Conservation (phyloP, 2,888 invertebrate genomes). For the Scelioninae gen. 2 region DNA sequence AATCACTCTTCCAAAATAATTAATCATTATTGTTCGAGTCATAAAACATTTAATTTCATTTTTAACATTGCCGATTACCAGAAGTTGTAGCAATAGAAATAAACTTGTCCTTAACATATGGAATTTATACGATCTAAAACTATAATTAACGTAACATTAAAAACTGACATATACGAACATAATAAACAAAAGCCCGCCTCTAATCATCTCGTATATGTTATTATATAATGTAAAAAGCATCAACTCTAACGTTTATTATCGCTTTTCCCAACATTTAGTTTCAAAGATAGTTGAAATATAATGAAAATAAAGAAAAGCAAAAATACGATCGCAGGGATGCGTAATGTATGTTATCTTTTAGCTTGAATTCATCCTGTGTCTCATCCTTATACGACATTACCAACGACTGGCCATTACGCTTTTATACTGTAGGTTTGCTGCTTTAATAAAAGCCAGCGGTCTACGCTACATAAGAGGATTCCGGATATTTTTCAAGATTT, state of each 20-base stretch:
- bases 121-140: too few species aligned
- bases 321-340: slow-evolving; percentile 49
- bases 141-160: too few species aligned
- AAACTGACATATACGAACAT: too few species aligned
- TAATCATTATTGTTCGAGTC: too few species aligned
- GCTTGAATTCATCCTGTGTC: slow-evolving; percentile 54
- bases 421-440: slow-evolving; percentile 62
- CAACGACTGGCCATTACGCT: slow-evolving; percentile 63
- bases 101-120: too few species aligned
- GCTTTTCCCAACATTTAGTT: slow-evolving; percentile 32
- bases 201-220: too few species aligned
- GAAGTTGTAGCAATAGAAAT: too few species aligned
- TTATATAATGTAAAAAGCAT: too few species aligned
- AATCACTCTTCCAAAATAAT: too few species aligned
- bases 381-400: slow-evolving; percentile 59
- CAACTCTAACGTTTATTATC: slow-evolving; percentile 47
- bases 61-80: too few species aligned
- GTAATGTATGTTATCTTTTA: slow-evolving; percentile 59
- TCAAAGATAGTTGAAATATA: slow-evolving; percentile 39
- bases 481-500: slow-evolving; percentile 65
- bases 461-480: slow-evolving; percentile 62
- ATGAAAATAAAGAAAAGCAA: slow-evolving; percentile 56
- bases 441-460: slow-evolving; percentile 64
- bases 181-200: too few species aligned
- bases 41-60: too few species aligned